phyloP scores from a whole-genome alignment of 2,888 invertebrate species.

The Ischnus inquisitorius region DNA sequence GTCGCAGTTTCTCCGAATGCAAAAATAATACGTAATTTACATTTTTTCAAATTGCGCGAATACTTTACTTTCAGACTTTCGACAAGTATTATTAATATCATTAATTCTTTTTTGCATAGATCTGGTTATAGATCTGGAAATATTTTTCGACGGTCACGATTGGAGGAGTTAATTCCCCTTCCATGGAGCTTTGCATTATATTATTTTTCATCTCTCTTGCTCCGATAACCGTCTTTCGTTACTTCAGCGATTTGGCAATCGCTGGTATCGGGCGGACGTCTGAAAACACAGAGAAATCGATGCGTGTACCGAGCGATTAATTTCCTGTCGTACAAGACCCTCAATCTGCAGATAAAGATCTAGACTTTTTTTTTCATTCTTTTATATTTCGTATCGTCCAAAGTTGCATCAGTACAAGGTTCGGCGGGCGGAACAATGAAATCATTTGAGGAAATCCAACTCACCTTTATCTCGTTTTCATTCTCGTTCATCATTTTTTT shows the following conservation, averaged over 20 bases:
- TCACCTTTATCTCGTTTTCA: slow-evolving; percentile 7
- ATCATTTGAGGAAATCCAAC: not conserved
- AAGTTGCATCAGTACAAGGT: not conserved
- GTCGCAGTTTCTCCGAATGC: too few species aligned
- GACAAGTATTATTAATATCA: too few species aligned
- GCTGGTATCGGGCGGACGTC: not conserved
- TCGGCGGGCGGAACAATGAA: not conserved
- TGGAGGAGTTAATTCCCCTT: too few species aligned
- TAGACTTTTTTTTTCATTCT: not conserved
- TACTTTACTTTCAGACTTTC: too few species aligned
- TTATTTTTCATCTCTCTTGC: not conserved
- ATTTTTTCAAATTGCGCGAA: too few species aligned
- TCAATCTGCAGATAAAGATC: not conserved
- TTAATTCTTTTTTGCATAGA: too few species aligned
- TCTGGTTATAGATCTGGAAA: too few species aligned
- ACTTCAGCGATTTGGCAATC: not conserved
- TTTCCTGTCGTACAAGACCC: not conserved
- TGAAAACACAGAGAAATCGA: not conserved
- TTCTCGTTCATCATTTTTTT: slow-evolving; percentile 12
- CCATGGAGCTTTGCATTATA: too few species aligned
- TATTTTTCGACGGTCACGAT: too few species aligned
- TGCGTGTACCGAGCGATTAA: not conserved
- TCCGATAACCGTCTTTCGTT: slow-evolving; percentile 6
- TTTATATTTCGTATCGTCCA: not conserved
- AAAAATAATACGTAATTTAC: too few species aligned